Percentiles rank a stretch among this genome's conserved stretches.
These are phyloP conservation scores for Drosophila paucipuncta DNA, from an alignment of 2,888 invertebrate genomes.

Conservation along the genomic window DNA sequence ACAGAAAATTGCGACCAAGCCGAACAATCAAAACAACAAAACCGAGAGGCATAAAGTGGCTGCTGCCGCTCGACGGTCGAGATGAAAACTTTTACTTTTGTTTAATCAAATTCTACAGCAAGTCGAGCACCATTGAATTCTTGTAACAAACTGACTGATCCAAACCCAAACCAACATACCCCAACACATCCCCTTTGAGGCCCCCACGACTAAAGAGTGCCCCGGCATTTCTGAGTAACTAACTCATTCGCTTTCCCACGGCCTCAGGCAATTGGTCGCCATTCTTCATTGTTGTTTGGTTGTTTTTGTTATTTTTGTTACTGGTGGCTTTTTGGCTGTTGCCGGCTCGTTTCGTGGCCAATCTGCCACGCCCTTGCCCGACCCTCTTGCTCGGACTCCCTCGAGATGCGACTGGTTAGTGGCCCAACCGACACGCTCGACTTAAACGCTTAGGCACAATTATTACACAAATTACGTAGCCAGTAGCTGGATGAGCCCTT, in stretches of 20 bases:
- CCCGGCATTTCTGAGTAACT: constrained; percentile 48
- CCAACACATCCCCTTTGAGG: neutral
- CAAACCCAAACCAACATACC: neutral
- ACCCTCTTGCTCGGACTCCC: constrained; percentile 42
- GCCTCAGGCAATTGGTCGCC: constrained; percentile 49
- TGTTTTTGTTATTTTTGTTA: constrained; percentile 33
- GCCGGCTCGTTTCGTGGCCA: constrained; percentile 45
- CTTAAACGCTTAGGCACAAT: constrained; percentile 81
- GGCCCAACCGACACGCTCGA: constrained; percentile 69
- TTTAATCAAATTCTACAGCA: constrained; percentile 79
- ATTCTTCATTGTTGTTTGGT: constrained; percentile 57
- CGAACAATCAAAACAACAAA: constrained; percentile 55
- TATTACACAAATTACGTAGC: constrained; percentile 76
- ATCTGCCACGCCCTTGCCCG: constrained; percentile 30
- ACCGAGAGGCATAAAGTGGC: constrained; percentile 46
- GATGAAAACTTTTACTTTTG: constrained; percentile 78
- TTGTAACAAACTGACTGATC: constrained; percentile 57
- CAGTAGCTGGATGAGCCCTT: neutral
- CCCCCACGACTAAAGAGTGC: constrained; percentile 24
- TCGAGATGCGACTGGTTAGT: constrained; percentile 66
- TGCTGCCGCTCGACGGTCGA: constrained; percentile 44
- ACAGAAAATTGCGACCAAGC: constrained; percentile 32
- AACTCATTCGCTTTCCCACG: constrained; percentile 49
- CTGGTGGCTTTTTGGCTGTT: constrained; percentile 42
- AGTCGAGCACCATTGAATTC: constrained; percentile 72